Evolutionary conservation across 2,797 vertebrate species (phyloP).

Genomic region (Phoxinus dragarum): DNA sequence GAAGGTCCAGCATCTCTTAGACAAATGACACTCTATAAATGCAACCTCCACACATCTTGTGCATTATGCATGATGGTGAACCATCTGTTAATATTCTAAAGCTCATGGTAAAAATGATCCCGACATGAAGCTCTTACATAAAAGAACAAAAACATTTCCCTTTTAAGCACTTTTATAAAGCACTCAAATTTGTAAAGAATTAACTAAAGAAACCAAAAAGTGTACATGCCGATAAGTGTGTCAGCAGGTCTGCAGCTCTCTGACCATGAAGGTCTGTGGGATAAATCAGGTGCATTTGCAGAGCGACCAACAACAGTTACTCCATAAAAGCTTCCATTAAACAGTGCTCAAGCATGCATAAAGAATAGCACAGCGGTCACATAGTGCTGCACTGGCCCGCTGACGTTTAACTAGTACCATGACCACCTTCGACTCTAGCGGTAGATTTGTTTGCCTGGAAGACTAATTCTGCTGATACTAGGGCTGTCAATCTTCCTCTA

Average conservation of each 20-base stretch:
- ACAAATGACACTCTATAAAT: constrained; percentile 43
- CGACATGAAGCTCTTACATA: background rate
- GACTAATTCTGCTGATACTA: constrained; percentile 58
- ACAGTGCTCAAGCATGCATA: constrained; percentile 53
- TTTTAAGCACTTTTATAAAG: background rate
- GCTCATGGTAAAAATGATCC: constrained; percentile 2
- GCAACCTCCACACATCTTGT: constrained; percentile 30
- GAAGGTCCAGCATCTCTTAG: constrained; percentile 15
- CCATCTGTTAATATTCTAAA: constrained; percentile 40
- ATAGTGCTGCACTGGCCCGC: constrained; percentile 44
- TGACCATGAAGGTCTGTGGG: background rate
- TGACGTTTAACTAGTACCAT: constrained; percentile 22
- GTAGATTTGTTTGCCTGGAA: constrained; percentile 57
- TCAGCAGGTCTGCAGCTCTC: background rate
- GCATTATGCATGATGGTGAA: constrained; percentile 43
- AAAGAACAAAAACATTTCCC: background rate
- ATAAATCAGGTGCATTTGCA: constrained; percentile 6
- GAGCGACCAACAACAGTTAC: background rate
- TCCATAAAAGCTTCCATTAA: constrained; percentile 48
- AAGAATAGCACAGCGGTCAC: constrained; percentile 44
- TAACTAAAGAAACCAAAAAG: background rate
- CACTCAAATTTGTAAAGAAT: background rate
- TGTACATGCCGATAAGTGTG: background rate
- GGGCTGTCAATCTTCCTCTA: too few relatives aligned
- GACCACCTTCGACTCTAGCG: background rate